phyloP scores from a whole-genome alignment of 2,113 vertebrate genomes.

The Edolisoma coerulescens region DNA sequence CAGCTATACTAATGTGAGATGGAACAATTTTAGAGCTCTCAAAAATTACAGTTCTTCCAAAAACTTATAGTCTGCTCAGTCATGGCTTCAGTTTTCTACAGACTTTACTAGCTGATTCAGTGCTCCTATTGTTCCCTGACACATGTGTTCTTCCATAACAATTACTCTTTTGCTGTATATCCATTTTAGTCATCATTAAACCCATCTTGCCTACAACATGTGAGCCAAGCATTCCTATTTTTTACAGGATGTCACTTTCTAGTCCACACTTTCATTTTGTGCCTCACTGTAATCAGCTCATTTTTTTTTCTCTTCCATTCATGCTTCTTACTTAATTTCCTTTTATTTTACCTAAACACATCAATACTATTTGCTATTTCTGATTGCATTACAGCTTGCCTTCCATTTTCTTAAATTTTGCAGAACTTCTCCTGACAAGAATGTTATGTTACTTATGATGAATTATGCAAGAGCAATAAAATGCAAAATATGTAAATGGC shows the following conservation, averaged over 20 bases:
- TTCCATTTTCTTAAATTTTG: slow-evolving; percentile 45
- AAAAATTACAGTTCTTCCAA: background rate
- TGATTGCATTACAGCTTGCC: background rate
- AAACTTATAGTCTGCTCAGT: background rate
- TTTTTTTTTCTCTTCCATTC: background rate
- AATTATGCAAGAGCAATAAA: slow-evolving; percentile 57
- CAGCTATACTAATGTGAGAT: background rate
- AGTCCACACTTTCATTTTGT: background rate
- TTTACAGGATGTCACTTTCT: background rate
- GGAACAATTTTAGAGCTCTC: background rate
- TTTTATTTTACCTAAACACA: background rate
- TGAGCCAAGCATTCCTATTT: background rate
- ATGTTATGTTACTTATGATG: slow-evolving; percentile 30
- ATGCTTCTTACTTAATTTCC: background rate
- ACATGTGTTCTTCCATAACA: background rate
- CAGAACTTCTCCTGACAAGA: slow-evolving; percentile 5
- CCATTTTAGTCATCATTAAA: background rate
- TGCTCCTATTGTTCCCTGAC: background rate
- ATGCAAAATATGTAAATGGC: slow-evolving; percentile 54
- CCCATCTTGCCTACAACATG: background rate
- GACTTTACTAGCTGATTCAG: background rate
- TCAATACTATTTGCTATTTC: background rate
- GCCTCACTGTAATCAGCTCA: background rate
- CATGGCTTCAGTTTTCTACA: background rate
- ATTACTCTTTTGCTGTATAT: background rate